These are phyloP conservation scores for Pteromalus puparum DNA, from an alignment of 1,140 invertebrate genomes.

Conservation along the genomic window DNA sequence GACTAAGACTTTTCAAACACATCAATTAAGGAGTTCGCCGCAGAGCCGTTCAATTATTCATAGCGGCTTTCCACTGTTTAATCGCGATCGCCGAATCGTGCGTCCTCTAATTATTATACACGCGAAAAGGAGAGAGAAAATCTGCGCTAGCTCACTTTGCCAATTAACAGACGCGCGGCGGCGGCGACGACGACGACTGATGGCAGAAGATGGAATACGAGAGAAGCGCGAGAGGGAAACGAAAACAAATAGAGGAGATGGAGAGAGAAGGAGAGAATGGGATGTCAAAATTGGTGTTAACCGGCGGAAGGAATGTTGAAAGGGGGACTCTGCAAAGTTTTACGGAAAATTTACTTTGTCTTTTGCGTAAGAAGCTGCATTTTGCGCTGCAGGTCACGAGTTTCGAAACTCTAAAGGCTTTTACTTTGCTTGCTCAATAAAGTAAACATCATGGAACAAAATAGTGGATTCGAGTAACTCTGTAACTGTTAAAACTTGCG, in stretches of 20 bases:
- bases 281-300: slow-evolving; percentile 13
- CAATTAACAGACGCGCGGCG: slow-evolving; percentile 1
- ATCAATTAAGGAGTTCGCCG: slow-evolving; percentile 24
- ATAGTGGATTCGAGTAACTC: too few relatives aligned
- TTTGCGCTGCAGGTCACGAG: too few relatives aligned
- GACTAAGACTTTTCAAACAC: slow-evolving; percentile 9
- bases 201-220: slow-evolving; percentile 8
- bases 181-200: not conserved
- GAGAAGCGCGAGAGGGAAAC: slow-evolving; percentile 45
- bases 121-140: slow-evolving; percentile 12
- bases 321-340: not conserved
- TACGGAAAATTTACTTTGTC: not conserved
- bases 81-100: not conserved
- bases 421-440: not conserved
- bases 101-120: too few relatives aligned
- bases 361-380: too few relatives aligned
- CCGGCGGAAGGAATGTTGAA: not conserved
- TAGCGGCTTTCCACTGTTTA: not conserved
- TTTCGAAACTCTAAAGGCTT: too few relatives aligned
- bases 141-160: not conserved
- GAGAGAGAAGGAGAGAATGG: not conserved
- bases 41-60: slow-evolving; percentile 25
- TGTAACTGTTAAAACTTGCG: too few relatives aligned
- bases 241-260: slow-evolving; percentile 8
- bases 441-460: not conserved